phyloP scores from a whole-genome alignment of 2,797 vertebrate species.

The Discoglossus pictus region DNA sequence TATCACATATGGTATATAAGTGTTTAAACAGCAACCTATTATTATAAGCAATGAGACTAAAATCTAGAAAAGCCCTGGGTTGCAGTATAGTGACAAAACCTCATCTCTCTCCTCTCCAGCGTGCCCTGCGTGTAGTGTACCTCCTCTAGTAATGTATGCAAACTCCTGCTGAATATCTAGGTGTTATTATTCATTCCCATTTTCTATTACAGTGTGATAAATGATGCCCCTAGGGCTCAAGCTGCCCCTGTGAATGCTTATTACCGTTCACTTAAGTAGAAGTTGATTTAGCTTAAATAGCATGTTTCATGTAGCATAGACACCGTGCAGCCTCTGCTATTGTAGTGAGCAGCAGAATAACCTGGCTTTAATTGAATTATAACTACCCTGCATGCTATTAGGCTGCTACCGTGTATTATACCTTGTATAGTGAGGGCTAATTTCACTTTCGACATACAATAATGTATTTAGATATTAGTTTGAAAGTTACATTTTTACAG shows the following conservation, averaged over 20 bases:
- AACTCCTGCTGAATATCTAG: constrained; percentile 63
- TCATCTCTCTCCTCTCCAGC: constrained; percentile 49
- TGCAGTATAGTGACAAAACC: constrained; percentile 45
- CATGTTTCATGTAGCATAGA: constrained; percentile 89
- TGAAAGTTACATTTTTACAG: constrained; percentile 55
- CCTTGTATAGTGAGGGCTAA: constrained; percentile 74
- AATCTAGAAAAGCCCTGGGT: constrained; percentile 47
- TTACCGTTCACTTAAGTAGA: constrained; percentile 91
- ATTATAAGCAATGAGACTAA: constrained; percentile 52
- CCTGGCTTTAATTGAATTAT: constrained; percentile 88
- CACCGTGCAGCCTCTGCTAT: constrained; percentile 74
- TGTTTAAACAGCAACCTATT: constrained; percentile 57
- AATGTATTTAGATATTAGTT: constrained; percentile 52
- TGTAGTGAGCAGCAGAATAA: constrained; percentile 77
- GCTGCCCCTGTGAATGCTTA: constrained; percentile 80
- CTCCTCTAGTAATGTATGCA: constrained; percentile 59
- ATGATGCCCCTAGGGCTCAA: constrained; percentile 86
- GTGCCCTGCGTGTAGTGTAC: constrained; percentile 55
- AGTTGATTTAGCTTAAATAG: constrained; percentile 95
- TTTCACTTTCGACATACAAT: constrained; percentile 56
- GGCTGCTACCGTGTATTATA: constrained; percentile 74
- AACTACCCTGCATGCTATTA: constrained; percentile 78
- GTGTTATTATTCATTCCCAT: constrained; percentile 92
- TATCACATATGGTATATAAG: constrained; percentile 15
- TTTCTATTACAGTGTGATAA: constrained; percentile 92